Percentiles rank a stretch among this genome's conserved stretches.
Evolutionary conservation across 2,113 vertebrate species (phyloP).

Genomic region (Girardinichthys multiradiatus): DNA sequence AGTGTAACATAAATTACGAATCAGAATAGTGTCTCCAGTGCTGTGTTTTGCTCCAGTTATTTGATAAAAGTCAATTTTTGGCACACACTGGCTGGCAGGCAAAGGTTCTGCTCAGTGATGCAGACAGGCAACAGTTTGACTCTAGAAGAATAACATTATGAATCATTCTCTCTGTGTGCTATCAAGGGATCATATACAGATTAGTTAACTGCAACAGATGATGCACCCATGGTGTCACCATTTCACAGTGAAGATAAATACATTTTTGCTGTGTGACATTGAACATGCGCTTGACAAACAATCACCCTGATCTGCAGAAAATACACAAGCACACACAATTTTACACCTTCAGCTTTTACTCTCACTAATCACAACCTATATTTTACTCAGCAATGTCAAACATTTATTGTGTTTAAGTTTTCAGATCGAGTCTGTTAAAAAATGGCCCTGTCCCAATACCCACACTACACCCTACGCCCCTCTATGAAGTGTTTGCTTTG

Average conservation of each 20-base stretch:
- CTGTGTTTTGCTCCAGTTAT: background rate
- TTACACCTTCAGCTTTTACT: background rate
- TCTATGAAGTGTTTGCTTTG: too few relatives aligned
- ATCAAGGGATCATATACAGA: conserved; percentile 65
- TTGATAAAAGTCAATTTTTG: conserved; percentile 30
- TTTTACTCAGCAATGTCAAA: conserved; percentile 43
- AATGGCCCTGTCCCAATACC: too few relatives aligned
- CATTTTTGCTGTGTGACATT: conserved; percentile 67
- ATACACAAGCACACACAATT: conserved; percentile 19
- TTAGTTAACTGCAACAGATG: conserved; percentile 72
- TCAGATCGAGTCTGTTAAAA: conserved; percentile 10
- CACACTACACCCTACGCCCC: too few relatives aligned
- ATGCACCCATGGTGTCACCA: conserved; percentile 56
- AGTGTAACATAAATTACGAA: conserved; percentile 13
- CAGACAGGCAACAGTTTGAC: conserved; percentile 39
- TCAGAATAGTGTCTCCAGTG: conserved; percentile 10
- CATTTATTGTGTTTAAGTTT: conserved; percentile 47
- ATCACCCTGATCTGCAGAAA: conserved; percentile 20
- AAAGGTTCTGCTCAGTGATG: conserved; percentile 9
- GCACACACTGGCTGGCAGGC: conserved; percentile 22
- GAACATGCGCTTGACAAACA: conserved; percentile 57
- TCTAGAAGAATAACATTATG: conserved; percentile 48
- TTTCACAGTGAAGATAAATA: conserved; percentile 60
- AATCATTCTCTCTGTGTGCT: conserved; percentile 44
- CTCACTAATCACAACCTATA: conserved; percentile 20